Percentiles rank a stretch among this genome's conserved stretches.
These are phyloP conservation scores for Cyaniris semiargus DNA, from an alignment of 2,888 invertebrate species.

Conservation along the genomic window DNA sequence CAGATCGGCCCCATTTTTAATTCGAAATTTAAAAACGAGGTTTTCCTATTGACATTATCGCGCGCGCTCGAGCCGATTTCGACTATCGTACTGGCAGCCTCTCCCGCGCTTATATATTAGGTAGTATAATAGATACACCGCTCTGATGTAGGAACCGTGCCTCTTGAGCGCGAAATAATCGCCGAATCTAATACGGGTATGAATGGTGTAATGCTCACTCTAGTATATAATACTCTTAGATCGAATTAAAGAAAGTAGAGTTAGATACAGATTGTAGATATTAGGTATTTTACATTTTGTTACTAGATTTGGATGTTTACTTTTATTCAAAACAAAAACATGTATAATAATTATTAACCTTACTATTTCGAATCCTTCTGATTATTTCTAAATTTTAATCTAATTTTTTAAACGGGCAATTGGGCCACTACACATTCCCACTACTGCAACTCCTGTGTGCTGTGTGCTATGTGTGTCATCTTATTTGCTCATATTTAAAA, in stretches of 20 bases:
- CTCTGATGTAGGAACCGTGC: constrained; percentile 15
- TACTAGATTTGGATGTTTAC: neutral
- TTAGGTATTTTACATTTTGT: too few relatives aligned
- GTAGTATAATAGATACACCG: constrained; percentile 38
- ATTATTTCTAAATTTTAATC: neutral
- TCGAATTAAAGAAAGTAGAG: neutral
- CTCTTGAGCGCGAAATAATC: constrained; percentile 32
- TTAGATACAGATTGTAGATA: neutral
- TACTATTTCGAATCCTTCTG: neutral
- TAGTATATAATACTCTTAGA: too few relatives aligned
- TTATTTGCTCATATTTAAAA: neutral
- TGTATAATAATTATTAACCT: neutral
- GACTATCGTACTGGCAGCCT: constrained; percentile 66
- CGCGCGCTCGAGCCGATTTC: constrained; percentile 68
- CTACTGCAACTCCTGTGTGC: neutral
- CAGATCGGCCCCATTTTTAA: constrained; percentile 51
- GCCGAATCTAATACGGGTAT: neutral
- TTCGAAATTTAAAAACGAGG: constrained; percentile 32
- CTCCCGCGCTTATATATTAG: constrained; percentile 72
- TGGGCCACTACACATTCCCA: too few relatives aligned
- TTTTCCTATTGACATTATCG: constrained; percentile 45
- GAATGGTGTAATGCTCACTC: neutral
- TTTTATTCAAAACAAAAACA: too few relatives aligned
- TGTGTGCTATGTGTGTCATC: neutral
- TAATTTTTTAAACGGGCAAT: too few relatives aligned